Conservation (phyloP, 2,888 invertebrate genomes). For the Enchytraeus crypticus region DNA sequence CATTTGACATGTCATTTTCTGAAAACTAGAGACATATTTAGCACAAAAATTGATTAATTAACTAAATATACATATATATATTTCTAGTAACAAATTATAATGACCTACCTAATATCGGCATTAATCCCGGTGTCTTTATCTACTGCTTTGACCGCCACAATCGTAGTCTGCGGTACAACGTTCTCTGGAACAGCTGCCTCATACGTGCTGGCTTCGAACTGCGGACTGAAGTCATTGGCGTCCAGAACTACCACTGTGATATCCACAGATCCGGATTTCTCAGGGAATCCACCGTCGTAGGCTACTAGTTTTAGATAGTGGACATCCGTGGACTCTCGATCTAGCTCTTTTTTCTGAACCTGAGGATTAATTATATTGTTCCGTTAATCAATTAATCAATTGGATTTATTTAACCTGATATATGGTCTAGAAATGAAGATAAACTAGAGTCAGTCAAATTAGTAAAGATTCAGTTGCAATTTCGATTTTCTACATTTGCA, state of each 20-base stretch:
- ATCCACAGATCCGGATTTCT: conserved; percentile 9
- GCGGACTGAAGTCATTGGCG: conserved; percentile 18
- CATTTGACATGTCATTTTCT: too few relatives aligned
- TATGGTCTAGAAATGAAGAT: too few relatives aligned
- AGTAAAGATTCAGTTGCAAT: too few relatives aligned
- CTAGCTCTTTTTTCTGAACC: conserved; percentile 4
- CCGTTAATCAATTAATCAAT: too few relatives aligned
- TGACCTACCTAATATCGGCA: neutral
- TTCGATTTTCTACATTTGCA: too few relatives aligned
- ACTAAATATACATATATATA: too few relatives aligned
- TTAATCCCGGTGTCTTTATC: conserved; percentile 20
- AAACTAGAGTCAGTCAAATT: too few relatives aligned
- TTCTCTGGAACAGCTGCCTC: conserved; percentile 11
- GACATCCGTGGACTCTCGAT: conserved; percentile 11
- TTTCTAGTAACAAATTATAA: too few relatives aligned
- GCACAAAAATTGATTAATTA: too few relatives aligned
- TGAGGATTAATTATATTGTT: neutral
- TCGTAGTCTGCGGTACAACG: conserved; percentile 8
- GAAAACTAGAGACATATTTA: too few relatives aligned
- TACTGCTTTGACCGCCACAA: conserved; percentile 17
- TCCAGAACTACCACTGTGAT: conserved; percentile 10
- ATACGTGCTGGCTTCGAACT: conserved; percentile 12
- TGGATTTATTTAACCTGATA: too few relatives aligned
- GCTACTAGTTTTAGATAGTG: conserved; percentile 12
- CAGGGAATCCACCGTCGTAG: conserved; percentile 14